Evolutionary conservation across 2,113 vertebrate genomes (phyloP).

Genomic region (Merops nubicus): DNA sequence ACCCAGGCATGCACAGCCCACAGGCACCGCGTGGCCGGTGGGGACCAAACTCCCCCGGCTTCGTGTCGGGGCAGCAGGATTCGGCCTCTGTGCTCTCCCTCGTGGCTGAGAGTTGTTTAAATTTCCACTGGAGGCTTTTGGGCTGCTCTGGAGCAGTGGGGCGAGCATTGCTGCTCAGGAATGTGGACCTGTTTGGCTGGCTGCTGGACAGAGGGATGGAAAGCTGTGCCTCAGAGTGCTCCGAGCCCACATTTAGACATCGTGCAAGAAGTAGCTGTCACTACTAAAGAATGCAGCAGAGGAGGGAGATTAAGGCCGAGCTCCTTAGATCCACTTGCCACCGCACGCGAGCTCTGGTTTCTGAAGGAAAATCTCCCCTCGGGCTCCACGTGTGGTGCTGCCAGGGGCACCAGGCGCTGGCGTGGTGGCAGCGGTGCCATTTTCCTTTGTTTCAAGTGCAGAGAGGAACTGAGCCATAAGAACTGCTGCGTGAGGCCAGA

Average conservation of each 20-base stretch:
- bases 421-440: fast-evolving
- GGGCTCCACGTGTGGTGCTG: fast-evolving
- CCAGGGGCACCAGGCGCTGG: background rate
- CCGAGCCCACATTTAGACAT: background rate
- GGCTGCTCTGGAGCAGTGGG: background rate
- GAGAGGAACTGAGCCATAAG: background rate
- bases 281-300: slow-evolving; percentile 12
- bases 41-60: background rate
- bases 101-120: background rate
- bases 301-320: background rate
- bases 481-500: background rate
- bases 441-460: background rate
- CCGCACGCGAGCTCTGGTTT: background rate
- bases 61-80: fast-evolving
- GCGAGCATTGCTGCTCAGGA: slow-evolving; percentile 15
- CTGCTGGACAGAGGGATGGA: slow-evolving; percentile 18
- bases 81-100: background rate
- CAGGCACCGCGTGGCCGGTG: fast-evolving
- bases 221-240: slow-evolving; percentile 30
- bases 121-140: background rate
- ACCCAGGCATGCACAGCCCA: fast-evolving
- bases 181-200: slow-evolving; percentile 41
- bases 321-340: background rate
- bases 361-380: background rate
- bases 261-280: slow-evolving; percentile 27